A percentile compares a stretch with the other conserved stretches of the same genome.
phyloP scores from a whole-genome alignment of 2,888 invertebrate species.

The Lasioglossum zephyrum region DNA sequence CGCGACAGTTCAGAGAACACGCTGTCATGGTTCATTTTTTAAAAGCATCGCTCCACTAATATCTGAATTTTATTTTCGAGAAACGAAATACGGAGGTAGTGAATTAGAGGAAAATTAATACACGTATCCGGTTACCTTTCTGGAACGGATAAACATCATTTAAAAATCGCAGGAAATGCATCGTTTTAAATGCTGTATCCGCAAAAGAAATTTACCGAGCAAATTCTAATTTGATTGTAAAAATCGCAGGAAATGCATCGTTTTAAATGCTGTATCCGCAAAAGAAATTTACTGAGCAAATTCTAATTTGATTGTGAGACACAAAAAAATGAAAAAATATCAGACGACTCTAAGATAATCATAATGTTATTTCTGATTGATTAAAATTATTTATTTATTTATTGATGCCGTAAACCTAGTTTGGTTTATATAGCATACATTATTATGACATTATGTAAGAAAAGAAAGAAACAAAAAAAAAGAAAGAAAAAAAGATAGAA shows the following conservation, averaged over 20 bases:
- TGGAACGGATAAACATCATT: not conserved
- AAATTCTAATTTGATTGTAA: too few relatives aligned
- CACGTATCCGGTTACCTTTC: not conserved
- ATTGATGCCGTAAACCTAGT: too few relatives aligned
- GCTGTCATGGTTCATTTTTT: not conserved
- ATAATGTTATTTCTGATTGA: not conserved
- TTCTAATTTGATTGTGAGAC: too few relatives aligned
- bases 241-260: too few relatives aligned
- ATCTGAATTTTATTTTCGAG: not conserved
- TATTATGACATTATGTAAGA: too few relatives aligned
- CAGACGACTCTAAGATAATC: not conserved
- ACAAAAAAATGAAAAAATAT: not conserved
- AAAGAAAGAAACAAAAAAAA: too few relatives aligned
- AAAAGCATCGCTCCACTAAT: not conserved
- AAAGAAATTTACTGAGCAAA: not conserved
- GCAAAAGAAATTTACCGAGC: not conserved
- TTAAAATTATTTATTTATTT: not conserved
- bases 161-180: not conserved
- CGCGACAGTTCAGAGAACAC: not conserved
- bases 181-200: not conserved
- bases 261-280: not conserved
- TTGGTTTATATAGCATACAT: too few relatives aligned
- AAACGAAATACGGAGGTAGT: not conserved
- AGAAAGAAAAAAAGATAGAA: too few relatives aligned
- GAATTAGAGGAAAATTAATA: not conserved